Evolutionary conservation across 2,113 vertebrate species (phyloP), one percentile per base, ranked within the genome.

Genomic region (Misgurnus mizolepis): DNA sequence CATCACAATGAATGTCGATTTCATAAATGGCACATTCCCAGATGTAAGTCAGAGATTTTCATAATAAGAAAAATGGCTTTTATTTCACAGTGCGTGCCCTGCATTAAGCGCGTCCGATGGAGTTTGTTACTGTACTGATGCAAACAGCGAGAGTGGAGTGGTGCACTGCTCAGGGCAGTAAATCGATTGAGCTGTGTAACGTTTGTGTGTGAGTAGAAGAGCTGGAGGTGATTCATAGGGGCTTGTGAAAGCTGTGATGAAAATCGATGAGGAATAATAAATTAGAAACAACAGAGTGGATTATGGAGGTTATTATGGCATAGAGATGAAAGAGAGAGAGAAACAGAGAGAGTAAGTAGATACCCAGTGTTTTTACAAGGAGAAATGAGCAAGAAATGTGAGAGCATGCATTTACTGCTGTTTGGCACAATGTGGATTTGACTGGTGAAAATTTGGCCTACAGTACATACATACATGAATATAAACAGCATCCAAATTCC

Each of bases 251-350:
- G 84, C 85, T 86, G 90, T 92, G 90, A 92, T 91, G 88, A 90
- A 92, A 93, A 93, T 93, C 91, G 74, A 94, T 93, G 86, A 86
- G 86, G 90, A 92, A 91, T 93, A 93, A 92, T 91, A 92, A 89
- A 93, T 92, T 90, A 93, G 88, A 87, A 91, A 92, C 89, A 89
- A 91, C 89, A 80, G 87, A 84, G 87, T 80, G 87, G 88, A 92
- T 93, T 92, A 92, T 90, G 78, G 84, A 87, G 88, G 87, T 90
- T 91, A 91, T 90, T 88, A 91, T 89, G 88, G 89, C 88, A 87
- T 87, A 49, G 55, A 68, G 8, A 75, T 15, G 56, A 78, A 81
- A 77, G 76, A 69, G 53, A 64, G 73, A 78, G 34, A 47, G 10
- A 60, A 45, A 80, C 14, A 61, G 11, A 69, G 7, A 70, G 45